These are phyloP conservation scores for Trichogramma pretiosum DNA, from an alignment of 1,140 invertebrate genomes.

Conservation along the genomic window DNA sequence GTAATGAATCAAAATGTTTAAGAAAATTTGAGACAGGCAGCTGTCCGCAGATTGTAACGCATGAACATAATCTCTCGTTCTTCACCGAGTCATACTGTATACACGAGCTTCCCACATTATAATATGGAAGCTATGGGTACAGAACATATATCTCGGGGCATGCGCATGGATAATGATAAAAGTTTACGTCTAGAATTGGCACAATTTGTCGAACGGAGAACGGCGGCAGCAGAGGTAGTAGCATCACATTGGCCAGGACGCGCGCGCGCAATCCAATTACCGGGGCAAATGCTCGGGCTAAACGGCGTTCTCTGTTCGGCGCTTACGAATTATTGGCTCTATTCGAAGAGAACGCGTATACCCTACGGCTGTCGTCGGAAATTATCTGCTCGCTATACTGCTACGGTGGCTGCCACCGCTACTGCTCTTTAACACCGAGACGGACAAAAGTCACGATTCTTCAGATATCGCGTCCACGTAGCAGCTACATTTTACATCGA, in stretches of 20 bases:
- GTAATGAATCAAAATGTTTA: slow-evolving; percentile 14
- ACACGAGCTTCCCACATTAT: too few species aligned
- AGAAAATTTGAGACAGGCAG: too few species aligned
- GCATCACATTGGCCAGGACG: neutral
- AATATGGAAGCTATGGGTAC: too few species aligned
- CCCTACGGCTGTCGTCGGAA: slow-evolving; percentile 27
- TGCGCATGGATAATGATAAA: too few species aligned
- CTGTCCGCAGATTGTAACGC: too few species aligned
- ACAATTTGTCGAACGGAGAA: slow-evolving; percentile 12
- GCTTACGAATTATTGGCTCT: slow-evolving; percentile 34
- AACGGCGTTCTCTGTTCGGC: slow-evolving; percentile 16
- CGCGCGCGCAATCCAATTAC: slow-evolving; percentile 37
- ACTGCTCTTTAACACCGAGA: slow-evolving; percentile 1
- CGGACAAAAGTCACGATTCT: slow-evolving; percentile 32
- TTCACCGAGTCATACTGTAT: too few species aligned
- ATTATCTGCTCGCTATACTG: neutral
- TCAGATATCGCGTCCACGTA: slow-evolving; percentile 14
- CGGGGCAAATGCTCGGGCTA: slow-evolving; percentile 21
- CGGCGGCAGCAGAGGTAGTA: neutral
- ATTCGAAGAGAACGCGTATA: slow-evolving; percentile 44
- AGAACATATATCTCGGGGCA: too few species aligned
- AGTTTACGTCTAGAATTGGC: too few species aligned
- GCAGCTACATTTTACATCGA: too few species aligned
- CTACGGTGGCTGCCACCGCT: too few species aligned
- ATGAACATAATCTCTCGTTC: too few species aligned